A percentile compares a stretch with the other conserved stretches of the same genome.
Conservation (phyloP, 1,140 invertebrate genomes). For the Drosophila ogumai region DNA sequence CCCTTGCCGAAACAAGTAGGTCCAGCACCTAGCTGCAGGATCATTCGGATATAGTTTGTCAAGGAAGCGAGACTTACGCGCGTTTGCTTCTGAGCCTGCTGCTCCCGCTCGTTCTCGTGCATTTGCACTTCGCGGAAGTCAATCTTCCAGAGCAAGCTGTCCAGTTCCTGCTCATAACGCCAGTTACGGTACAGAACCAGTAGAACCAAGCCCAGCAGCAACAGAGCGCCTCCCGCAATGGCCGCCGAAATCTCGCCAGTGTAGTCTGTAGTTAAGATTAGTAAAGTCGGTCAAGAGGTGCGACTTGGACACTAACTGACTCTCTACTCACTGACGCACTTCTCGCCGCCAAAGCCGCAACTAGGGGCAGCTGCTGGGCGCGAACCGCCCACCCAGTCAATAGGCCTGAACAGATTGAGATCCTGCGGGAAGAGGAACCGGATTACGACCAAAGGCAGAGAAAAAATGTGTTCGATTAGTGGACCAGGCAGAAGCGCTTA, state of each 20-base stretch:
- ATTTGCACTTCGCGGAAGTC: constrained; percentile 95
- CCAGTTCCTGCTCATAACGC: constrained; percentile 97
- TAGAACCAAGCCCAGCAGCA: constrained; percentile 89
- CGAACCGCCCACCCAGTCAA: constrained; percentile 92
- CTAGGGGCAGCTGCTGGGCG: constrained; percentile 96
- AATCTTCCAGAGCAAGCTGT: constrained; percentile 97
- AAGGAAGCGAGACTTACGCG: constrained; percentile 82
- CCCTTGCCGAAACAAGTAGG: background rate
- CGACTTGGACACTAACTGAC: background rate
- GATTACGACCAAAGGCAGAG: constrained; percentile 2
- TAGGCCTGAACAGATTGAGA: constrained; percentile 88
- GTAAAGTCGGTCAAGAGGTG: background rate
- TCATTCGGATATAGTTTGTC: background rate
- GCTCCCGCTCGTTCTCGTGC: constrained; percentile 86
- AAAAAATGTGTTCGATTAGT: constrained; percentile 1
- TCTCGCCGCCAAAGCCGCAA: constrained; percentile 96
- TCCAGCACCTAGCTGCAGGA: background rate
- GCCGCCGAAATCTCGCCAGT: constrained; percentile 92
- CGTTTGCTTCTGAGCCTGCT: constrained; percentile 82
- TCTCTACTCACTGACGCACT: constrained; percentile 92
- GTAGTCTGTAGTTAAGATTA: constrained; percentile 87
- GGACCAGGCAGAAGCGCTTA: constrained; percentile 52
- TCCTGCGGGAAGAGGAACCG: constrained; percentile 86
- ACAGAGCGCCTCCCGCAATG: constrained; percentile 90
- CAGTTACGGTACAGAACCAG: constrained; percentile 94